Conservation (phyloP, 2,888 invertebrate species). For the Cheilosia vulpina region DNA sequence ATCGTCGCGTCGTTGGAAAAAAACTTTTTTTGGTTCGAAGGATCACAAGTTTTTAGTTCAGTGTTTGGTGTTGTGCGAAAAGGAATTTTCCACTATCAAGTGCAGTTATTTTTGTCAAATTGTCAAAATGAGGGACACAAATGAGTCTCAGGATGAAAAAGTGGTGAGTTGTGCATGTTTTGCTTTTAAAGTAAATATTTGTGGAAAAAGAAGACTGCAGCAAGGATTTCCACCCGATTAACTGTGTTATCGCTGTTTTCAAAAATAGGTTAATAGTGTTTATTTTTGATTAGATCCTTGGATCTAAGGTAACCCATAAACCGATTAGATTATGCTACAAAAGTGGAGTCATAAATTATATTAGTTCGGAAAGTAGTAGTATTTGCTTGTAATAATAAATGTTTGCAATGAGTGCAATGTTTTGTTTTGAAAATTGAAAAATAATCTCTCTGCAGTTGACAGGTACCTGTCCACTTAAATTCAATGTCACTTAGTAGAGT, state of each 20-base stretch:
- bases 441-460: no score
- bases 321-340: no score
- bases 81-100: not conserved
- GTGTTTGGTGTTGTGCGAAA: constrained; percentile 10
- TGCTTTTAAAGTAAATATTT: not conserved
- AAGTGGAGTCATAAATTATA: no score
- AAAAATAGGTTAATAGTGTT: not conserved
- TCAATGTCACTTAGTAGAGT: no score
- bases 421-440: no score
- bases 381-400: no score
- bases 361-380: no score
- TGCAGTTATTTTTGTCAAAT: not conserved
- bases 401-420: no score
- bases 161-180: constrained; percentile 31
- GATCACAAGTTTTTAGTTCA: not conserved
- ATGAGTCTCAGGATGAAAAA: constrained; percentile 57
- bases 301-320: no score
- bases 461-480: no score
- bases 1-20: constrained; percentile 14
- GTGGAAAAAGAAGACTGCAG: not conserved
- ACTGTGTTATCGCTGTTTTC: not conserved
- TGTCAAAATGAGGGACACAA: constrained; percentile 39
- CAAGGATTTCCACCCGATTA: not conserved
- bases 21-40: not conserved
- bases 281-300: not conserved